A percentile compares a stretch with the other conserved stretches of the same genome.
phyloP scores from a whole-genome alignment of 2,113 vertebrate genomes.

The Butorides virescens region DNA sequence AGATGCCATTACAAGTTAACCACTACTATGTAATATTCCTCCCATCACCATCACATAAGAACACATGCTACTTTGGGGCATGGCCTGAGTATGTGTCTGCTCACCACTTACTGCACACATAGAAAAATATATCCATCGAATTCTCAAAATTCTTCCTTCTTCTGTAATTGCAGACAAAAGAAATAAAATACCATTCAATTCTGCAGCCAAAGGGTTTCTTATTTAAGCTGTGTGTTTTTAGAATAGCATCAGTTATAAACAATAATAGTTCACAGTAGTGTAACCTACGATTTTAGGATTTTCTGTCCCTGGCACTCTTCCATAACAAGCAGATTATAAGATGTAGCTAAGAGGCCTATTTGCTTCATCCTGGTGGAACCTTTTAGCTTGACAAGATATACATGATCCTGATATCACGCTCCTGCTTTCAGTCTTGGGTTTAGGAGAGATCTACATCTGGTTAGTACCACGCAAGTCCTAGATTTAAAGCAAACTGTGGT shows the following conservation, averaged over 20 bases:
- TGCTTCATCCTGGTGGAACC: not conserved
- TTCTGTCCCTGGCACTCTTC: not conserved
- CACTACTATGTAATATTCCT: constrained; percentile 39
- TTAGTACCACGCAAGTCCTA: not conserved
- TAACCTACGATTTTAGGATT: not conserved
- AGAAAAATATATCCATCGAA: not conserved
- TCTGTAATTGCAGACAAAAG: not conserved
- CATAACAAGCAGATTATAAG: not conserved
- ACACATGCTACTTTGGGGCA: not conserved
- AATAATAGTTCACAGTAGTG: not conserved
- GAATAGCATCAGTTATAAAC: not conserved
- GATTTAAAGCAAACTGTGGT: not conserved
- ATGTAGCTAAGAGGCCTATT: not conserved
- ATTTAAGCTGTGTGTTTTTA: not conserved
- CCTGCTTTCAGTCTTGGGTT: not conserved
- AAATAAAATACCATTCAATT: not conserved
- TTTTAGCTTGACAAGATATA: not conserved
- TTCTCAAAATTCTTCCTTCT: not conserved
- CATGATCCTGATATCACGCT: not conserved
- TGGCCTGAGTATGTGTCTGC: not conserved
- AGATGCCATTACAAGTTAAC: constrained; percentile 69
- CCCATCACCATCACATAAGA: constrained; percentile 13
- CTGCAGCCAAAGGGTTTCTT: not conserved
- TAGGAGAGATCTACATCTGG: not conserved
- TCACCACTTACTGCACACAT: not conserved